These are phyloP conservation scores for Panorpa germanica DNA, from an alignment of 2,888 invertebrate genomes.

Conservation along the genomic window DNA sequence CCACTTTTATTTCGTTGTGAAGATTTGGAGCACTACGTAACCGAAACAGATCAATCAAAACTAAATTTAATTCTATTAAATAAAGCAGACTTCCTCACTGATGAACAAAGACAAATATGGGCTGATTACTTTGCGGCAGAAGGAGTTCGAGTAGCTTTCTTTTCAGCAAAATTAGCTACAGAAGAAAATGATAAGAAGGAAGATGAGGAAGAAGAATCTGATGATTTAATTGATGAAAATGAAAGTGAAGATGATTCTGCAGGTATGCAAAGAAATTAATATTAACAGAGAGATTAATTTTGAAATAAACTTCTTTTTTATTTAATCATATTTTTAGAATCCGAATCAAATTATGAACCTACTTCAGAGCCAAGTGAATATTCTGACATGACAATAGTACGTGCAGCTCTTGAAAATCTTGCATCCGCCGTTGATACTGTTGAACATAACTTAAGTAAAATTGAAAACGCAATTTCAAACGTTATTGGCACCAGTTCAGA, in stretches of 20 bases:
- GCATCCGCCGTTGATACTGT: slow-evolving; percentile 31
- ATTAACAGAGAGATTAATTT: slow-evolving; percentile 10
- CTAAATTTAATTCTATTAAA: slow-evolving; percentile 75
- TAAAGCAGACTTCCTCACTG: slow-evolving; percentile 83
- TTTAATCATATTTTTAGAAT: no score
- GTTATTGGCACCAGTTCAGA: no score
- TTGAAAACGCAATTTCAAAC: slow-evolving; percentile 30
- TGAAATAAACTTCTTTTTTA: no score
- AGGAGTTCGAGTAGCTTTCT: slow-evolving; percentile 66
- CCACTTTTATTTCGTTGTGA: slow-evolving; percentile 83
- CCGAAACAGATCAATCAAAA: slow-evolving; percentile 52
- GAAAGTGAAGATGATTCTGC: slow-evolving; percentile 15
- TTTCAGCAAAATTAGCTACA: slow-evolving; percentile 57
- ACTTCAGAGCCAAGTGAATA: no score
- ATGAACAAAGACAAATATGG: slow-evolving; percentile 66
- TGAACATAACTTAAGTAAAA: slow-evolving; percentile 31
- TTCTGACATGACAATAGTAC: slow-evolving; percentile 25
- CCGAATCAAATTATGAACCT: no score
- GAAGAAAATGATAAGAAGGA: slow-evolving; percentile 22
- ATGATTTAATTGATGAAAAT: slow-evolving; percentile 15
- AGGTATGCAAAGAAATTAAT: slow-evolving; percentile 5
- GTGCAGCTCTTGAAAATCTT: slow-evolving; percentile 29
- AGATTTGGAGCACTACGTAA: slow-evolving; percentile 77
- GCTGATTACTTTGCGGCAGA: slow-evolving; percentile 60
- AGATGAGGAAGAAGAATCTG: slow-evolving; percentile 19